Evolutionary conservation across 2,888 invertebrate species (phyloP), one percentile per base, ranked within the genome.

Genomic region (Seira sanloemensis): DNA sequence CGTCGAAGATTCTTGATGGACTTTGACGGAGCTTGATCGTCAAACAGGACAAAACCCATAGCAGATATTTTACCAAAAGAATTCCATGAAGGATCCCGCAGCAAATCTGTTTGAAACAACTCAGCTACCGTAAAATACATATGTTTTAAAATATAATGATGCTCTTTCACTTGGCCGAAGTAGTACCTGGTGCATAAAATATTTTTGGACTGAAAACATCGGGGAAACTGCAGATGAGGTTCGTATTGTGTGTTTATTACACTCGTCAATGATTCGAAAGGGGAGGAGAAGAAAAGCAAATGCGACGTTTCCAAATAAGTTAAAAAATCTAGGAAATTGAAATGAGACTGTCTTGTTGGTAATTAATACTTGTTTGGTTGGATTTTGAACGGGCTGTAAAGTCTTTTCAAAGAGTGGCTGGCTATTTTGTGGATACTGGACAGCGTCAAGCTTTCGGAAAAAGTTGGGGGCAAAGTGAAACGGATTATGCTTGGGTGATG

Each of bases 151-250:
- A n/a, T n/a, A n/a, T n/a, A n/a, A n/a, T n/a, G n/a, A n/a, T n/a
- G n/a, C n/a, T n/a, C n/a, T n/a, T n/a, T n/a, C n/a, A n/a, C n/a
- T n/a, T n/a, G n/a, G n/a, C n/a, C n/a, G 18, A 58, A n/a, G 5
- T 72, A 18, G 50, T 58, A 73, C 73, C 73, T 73, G 23, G 7
- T 73, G 73, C 7, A 73, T 19, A 58, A 73, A n/a, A 18, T 58
- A 4, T 62, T 62, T 7, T 18, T 50, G 50, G 5, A 50, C 50
- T 1, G 50, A 7, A 18, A 50, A 2, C 2, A 16, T 50, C 16
- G 50, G 5, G 21, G 18, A 69, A 58, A 25, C 16, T 0, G 25
- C 21, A n/a, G 19, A 4, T 37, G 1, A 18, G n/a, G n/a, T 46
- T 2, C 23, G 18, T 0, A 16, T 37, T 16, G 69, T 25, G 26